Percentiles rank a stretch among this genome's conserved stretches.
Evolutionary conservation across 1,140 invertebrate species (phyloP).

Genomic region (Anthonomus grandis): DNA sequence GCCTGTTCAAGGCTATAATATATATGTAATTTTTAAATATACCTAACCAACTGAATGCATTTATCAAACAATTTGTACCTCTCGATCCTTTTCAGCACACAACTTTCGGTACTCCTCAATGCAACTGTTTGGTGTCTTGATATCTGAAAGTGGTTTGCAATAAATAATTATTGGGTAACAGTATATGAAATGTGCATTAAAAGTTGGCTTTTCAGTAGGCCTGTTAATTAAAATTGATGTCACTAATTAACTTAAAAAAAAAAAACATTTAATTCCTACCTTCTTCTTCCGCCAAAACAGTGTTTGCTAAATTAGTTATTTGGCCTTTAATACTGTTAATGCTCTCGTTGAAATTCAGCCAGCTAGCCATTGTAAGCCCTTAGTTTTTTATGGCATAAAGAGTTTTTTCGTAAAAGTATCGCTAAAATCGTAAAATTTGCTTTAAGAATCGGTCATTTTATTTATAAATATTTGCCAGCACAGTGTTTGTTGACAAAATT

Average conservation of each 20-base stretch:
- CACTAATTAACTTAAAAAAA: not conserved
- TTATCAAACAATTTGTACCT: constrained; percentile 3
- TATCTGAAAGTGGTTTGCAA: not conserved
- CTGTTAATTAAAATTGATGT: constrained; percentile 17
- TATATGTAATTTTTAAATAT: not conserved
- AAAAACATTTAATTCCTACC: constrained; percentile 31
- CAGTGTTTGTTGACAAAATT: constrained; percentile 20
- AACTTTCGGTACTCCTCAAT: constrained; percentile 14
- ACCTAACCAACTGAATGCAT: not conserved
- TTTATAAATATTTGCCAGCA: constrained; percentile 18
- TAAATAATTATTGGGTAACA: not conserved
- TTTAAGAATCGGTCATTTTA: not conserved
- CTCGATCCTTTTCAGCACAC: constrained; percentile 4
- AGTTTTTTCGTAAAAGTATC: constrained; percentile 5
- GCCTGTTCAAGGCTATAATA: not conserved
- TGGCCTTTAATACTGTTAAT: constrained; percentile 71
- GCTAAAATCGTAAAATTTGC: not conserved
- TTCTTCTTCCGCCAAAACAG: constrained; percentile 64
- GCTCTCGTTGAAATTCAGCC: constrained; percentile 71
- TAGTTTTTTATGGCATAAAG: not conserved
- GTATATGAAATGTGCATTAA: not conserved
- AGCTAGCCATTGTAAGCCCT: constrained; percentile 50
- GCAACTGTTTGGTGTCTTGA: not conserved
- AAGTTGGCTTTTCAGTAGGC: not conserved
- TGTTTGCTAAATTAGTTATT: constrained; percentile 71